phyloP scores from a whole-genome alignment of 2,888 invertebrate genomes.

The Sturmia bella region DNA sequence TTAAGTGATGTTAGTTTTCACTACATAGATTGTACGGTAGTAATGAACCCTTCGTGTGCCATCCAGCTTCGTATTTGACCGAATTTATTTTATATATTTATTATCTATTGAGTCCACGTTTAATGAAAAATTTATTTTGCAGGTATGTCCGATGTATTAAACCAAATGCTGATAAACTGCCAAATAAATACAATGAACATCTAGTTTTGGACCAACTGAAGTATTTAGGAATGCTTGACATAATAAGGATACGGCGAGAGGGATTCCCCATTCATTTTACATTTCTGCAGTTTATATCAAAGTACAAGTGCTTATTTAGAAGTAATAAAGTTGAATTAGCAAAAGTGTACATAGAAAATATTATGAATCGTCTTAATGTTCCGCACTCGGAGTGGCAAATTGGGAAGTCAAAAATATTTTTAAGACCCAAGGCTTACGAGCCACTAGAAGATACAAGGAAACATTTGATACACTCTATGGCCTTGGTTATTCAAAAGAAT shows the following conservation, averaged over 20 bases:
- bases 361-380: conserved; percentile 86
- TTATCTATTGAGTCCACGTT: no score
- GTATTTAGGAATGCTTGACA: conserved; percentile 96
- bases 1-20: no score
- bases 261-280: conserved; percentile 94
- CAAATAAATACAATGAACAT: conserved; percentile 90
- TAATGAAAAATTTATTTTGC: not conserved
- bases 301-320: conserved; percentile 88
- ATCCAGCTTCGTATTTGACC: no score
- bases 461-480: conserved; percentile 86
- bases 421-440: conserved; percentile 90
- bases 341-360: conserved; percentile 75
- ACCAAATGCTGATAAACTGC: conserved; percentile 92
- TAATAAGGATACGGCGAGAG: conserved; percentile 93
- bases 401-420: conserved; percentile 92
- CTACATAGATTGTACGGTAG: no score
- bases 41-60: no score
- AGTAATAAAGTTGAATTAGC: conserved; percentile 74
- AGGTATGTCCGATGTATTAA: conserved; percentile 96
- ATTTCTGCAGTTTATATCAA: conserved; percentile 88
- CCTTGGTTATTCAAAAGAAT: conserved; percentile 89
- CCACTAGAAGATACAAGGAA: conserved; percentile 91
- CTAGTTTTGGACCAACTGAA: conserved; percentile 93
- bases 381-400: conserved; percentile 93
- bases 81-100: no score